These are phyloP conservation scores for Sternotherus odoratus DNA, from an alignment of 2,797 vertebrate species.

Conservation along the genomic window DNA sequence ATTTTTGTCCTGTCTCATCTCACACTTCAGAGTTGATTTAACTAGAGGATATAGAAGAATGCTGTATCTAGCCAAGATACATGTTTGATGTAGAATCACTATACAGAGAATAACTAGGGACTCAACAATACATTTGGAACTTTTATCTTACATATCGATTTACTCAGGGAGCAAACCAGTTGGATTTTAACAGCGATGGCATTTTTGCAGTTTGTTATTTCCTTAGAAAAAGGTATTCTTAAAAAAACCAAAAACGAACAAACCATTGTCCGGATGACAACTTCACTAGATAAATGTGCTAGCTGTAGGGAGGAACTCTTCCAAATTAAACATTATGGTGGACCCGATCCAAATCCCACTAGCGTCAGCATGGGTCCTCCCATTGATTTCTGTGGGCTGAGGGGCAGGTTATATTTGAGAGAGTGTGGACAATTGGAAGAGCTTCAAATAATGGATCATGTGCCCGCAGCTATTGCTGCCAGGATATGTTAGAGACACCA, in stretches of 20 bases:
- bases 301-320: background rate
- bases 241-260: background rate
- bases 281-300: background rate
- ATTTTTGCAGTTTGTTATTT: background rate
- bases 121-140: conserved; percentile 25
- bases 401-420: background rate
- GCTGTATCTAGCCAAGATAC: background rate
- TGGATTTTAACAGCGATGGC: conserved; percentile 15
- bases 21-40: conserved; percentile 45
- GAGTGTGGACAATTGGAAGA: background rate
- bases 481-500: background rate
- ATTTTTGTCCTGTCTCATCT: conserved; percentile 44
- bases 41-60: conserved; percentile 37
- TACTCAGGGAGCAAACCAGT: conserved; percentile 20
- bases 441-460: background rate
- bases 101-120: background rate
- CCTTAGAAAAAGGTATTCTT: background rate
- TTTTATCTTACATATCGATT: conserved; percentile 37
- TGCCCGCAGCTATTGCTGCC: background rate
- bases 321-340: background rate
- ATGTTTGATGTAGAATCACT: conserved; percentile 25
- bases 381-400: background rate
- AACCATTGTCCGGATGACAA: background rate
- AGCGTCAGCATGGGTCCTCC: background rate
- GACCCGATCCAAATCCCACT: background rate